Conservation (phyloP, 2,113 vertebrate species). For the Corynorhinus townsendii region DNA sequence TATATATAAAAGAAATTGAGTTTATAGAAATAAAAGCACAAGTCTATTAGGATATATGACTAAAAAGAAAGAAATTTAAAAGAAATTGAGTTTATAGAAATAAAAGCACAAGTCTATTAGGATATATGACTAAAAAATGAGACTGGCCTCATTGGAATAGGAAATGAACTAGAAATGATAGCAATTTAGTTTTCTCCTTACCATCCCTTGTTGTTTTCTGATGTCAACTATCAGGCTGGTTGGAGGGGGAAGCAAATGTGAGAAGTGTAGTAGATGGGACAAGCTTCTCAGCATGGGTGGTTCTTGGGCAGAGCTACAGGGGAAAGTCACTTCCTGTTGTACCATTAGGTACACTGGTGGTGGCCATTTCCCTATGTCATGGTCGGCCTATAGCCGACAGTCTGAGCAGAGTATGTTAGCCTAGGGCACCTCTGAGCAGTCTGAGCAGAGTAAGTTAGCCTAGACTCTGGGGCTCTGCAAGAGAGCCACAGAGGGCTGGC, state of each 20-base stretch:
- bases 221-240: rapidly evolving
- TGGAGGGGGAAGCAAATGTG: neutral
- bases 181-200: rapidly evolving
- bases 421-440: too few species aligned
- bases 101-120: neutral
- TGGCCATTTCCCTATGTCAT: rapidly evolving
- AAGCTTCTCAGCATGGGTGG: rapidly evolving
- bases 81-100: neutral
- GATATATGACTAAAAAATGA: neutral
- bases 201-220: rapidly evolving
- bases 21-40: too few species aligned
- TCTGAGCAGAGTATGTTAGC: neutral
- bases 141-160: rapidly evolving
- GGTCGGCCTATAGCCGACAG: too few species aligned
- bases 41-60: rapidly evolving
- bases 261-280: neutral
- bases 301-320: neutral
- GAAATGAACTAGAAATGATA: rapidly evolving
- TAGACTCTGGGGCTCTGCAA: neutral
- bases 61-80: too few species aligned
- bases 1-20: too few species aligned
- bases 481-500: neutral
- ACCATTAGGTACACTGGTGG: too few species aligned
- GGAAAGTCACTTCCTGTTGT: too few species aligned
- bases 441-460: neutral